These are phyloP conservation scores for Neoseiulus cucumeris DNA, from an alignment of 1,140 invertebrate genomes.

Conservation along the genomic window DNA sequence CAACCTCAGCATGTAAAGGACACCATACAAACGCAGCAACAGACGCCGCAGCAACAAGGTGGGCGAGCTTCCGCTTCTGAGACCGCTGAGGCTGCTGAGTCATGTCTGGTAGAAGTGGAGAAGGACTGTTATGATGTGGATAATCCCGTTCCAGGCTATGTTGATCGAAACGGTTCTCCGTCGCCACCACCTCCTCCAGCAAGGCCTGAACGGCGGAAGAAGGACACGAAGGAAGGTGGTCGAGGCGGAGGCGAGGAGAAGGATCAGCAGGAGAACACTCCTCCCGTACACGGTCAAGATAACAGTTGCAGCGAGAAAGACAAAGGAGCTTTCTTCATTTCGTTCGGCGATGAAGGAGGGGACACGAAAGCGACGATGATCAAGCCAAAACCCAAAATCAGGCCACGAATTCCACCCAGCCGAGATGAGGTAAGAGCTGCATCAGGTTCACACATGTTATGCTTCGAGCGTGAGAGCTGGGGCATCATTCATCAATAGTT, in stretches of 20 bases:
- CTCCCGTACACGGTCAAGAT: conserved; percentile 13
- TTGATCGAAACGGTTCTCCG: conserved; percentile 24
- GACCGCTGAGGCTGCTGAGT: conserved; percentile 19
- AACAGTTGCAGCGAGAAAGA: not conserved
- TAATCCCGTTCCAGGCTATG: conserved; percentile 19
- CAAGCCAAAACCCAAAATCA: conserved; percentile 13
- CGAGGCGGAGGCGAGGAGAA: conserved; percentile 17
- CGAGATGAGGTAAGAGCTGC: conserved; percentile 15
- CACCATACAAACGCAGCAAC: conserved; percentile 16
- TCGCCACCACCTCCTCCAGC: conserved; percentile 19
- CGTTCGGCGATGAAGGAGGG: conserved; percentile 14
- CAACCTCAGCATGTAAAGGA: not conserved
- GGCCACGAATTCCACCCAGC: not conserved
- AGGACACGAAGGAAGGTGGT: conserved; percentile 20
- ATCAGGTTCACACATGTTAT: too few species aligned
- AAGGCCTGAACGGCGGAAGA: conserved; percentile 20
- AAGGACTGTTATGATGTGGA: too few species aligned
- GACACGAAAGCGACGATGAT: conserved; percentile 13
- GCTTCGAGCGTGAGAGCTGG: too few species aligned
- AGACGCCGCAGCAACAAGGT: conserved; percentile 13
- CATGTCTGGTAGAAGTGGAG: too few species aligned
- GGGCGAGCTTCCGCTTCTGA: too few species aligned
- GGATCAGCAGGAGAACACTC: conserved; percentile 18
- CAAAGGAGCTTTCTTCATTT: conserved; percentile 17
- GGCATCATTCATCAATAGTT: too few species aligned